Percentiles rank a stretch among this genome's conserved stretches.
phyloP scores from a whole-genome alignment of 1,140 invertebrate genomes.

The silkworm (Bombyx mori) region DNA sequence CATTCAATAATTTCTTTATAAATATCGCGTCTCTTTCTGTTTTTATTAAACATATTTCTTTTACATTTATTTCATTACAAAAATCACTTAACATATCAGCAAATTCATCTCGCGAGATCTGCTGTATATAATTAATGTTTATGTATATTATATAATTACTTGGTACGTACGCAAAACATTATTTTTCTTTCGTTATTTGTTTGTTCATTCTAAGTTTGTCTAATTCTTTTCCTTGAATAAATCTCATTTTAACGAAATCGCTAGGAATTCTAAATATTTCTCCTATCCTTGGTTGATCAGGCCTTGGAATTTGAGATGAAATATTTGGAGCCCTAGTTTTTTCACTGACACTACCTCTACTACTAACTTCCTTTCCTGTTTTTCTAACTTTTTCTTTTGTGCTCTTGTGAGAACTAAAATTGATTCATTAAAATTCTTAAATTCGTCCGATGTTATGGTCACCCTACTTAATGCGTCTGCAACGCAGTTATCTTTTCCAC shows the following conservation, averaged over 20 bases:
- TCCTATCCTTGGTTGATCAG: not conserved
- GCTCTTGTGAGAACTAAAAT: constrained; percentile 8
- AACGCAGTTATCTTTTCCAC: constrained; percentile 13
- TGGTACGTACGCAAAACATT: constrained; percentile 11
- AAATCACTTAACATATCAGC: constrained; percentile 9
- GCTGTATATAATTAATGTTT: constrained; percentile 10
- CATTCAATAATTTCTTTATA: constrained; percentile 13
- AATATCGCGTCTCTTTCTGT: constrained; percentile 7
- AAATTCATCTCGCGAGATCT: constrained; percentile 18
- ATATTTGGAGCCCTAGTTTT: not conserved
- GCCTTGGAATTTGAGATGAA: not conserved
- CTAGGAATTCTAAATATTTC: not conserved
- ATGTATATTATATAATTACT: constrained; percentile 9
- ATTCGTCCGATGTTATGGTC: constrained; percentile 11
- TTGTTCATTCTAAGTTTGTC: not conserved
- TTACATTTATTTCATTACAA: constrained; percentile 4
- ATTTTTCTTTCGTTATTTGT: constrained; percentile 5
- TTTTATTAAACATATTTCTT: constrained; percentile 12
- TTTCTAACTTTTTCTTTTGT: constrained; percentile 2
- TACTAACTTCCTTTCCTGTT: not conserved
- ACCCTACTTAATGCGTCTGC: constrained; percentile 20
- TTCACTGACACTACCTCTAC: not conserved
- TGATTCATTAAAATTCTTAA: constrained; percentile 13
- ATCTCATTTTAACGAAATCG: not conserved
- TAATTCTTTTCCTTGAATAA: not conserved